Evolutionary conservation across 2,888 invertebrate genomes (phyloP), one percentile per base, ranked within the genome.

Genomic region (Sycophila texana): DNA sequence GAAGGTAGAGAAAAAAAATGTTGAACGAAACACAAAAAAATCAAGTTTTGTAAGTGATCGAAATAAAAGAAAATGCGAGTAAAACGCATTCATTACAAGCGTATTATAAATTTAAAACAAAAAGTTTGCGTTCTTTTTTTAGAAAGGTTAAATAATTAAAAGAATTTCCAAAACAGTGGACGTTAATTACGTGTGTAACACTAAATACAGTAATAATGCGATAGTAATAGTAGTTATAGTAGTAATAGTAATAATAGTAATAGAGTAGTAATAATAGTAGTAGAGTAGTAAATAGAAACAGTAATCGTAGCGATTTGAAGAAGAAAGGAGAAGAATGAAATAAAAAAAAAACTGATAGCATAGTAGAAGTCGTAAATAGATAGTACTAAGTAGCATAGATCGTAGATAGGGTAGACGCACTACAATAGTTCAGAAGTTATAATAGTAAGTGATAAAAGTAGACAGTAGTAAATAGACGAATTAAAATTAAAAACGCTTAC

Each of bases 311-410:
- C 65, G 66, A 79, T 74, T 73, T 79, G 61, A 79, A 73, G 77
- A 55, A 77, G 78, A 76, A 78, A 39, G 77, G 65, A 70, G 70
- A 71, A 74, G 74, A 83, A 80, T 74, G 55, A 74, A 79, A 71
- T 61, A 39, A 39, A 39, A 10, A 39, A 39, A 39, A 10, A 68
- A 82, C 80, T 81, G 80, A 82, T 82, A 83, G 82, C 81, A 81
- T 83, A 85, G 79, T 83, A 83, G 75, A 83, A 83, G 80, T 83
- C 82, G 61, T 83, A 78, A 60, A 73, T 70, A 80, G 74, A 79
- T 83, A 80, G 72, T 82, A 39, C 73, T 81, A 76, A 78, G 51
- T 79, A 81, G 78, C 81, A 79, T 71, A 77, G 77, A 79, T 80
- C 82, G 72, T 78, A 73, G 77, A 80, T 71, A 77, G 71, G 20